Evolutionary conservation across 2,888 invertebrate species (phyloP), one percentile per base, ranked within the genome.

Genomic region (Oegoconia quadripuncta): DNA sequence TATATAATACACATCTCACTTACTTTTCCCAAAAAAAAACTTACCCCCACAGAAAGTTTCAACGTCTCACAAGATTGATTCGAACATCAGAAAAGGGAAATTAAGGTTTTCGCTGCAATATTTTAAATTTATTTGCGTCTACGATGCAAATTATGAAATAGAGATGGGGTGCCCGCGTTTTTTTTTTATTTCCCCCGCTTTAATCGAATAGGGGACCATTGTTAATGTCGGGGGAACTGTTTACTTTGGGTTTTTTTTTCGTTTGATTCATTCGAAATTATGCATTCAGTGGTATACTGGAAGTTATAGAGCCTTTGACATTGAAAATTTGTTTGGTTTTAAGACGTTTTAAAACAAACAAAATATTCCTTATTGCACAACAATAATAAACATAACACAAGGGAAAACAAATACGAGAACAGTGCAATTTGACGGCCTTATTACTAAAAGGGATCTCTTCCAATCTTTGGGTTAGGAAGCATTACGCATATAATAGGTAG

Each of bases 81-180:
- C 64, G 59, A 62, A 62, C 69, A 70, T 65, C 71, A 72, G 69
- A 70, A 70, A 73, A 63, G 74, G 69, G 38, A 71, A 77, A 75
- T 79, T 81, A 79, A 75, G 75, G 75, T 29, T 61, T 80, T 74
- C 74, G 41, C 61, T 51, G 76, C 73, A 77, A 83, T 83, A 83
- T 82, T 84, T 81, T 74, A 83, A 82, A 83, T 81, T 83, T 84
- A 83, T 83, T 82, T 84, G 75, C 79, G 73, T 79, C 77, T 76
- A 69, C 79, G 67, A 84, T 84, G 84, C 83, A 84, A 84, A 84
- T 84, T 83, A 80, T 83, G 82, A 78, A 80, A 82, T 79, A 79
- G 79, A 82, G 80, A 72, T 69, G 65, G 77, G 77, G 75, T 58
- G 70, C 17, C 6, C 16, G 30, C 9, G 48, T 20, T 14, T 72